Evolutionary conservation across 2,797 vertebrate genomes (phyloP), one percentile per base, ranked within the genome.

Genomic region (Muscicapa striata): DNA sequence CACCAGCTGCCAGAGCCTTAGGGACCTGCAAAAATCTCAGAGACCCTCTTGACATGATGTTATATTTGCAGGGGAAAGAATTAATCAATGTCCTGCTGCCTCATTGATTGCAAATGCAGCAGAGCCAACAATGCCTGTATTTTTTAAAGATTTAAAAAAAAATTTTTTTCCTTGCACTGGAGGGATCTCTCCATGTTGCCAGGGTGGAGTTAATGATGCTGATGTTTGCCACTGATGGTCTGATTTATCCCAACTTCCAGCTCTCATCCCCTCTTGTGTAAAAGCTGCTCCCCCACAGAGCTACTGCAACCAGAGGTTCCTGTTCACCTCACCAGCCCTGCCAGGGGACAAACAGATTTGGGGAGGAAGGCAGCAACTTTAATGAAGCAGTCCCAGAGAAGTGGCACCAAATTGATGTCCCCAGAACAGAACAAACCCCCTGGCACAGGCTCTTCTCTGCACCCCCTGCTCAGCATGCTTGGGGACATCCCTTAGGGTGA

Each of bases 391-490:
- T 23, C 6, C 27, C 23, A 38, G 48, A 10, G 49, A 21, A 20
- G 7, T 49, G 45, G 43, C 41, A 43, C n/a, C 13, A 30, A 43
- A 54, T 21, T 18, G 23, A 13, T 30, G n/a, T 7, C 27, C 30
- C 30, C 32, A 49, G 57, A 74, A 5, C 51, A 72, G 27, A 32
- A 43, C 36, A 46, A 16, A 5, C 10, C 62, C 41, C 19, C 62
- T 5, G 4, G n/a, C 48, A 49, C 0, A 0, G 34, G 14, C 26
- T 76, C 34, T 80, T 46, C 61, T 24, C 41, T 1, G 1, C 40
- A 36, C 6, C 15, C 48, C 46, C 59, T 55, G 27, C 46, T 36
- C 1, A 0, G 3, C 1, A 7, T n/a, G 32, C 51, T 17, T 9
- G 21, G 52, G n/a, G n/a, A 4, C 77, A 68, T 32, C 48, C 32